A percentile compares a stretch with the other conserved stretches of the same genome.
Evolutionary conservation across 2,113 vertebrate species (phyloP).

Genomic region (Xenopus borealis): DNA sequence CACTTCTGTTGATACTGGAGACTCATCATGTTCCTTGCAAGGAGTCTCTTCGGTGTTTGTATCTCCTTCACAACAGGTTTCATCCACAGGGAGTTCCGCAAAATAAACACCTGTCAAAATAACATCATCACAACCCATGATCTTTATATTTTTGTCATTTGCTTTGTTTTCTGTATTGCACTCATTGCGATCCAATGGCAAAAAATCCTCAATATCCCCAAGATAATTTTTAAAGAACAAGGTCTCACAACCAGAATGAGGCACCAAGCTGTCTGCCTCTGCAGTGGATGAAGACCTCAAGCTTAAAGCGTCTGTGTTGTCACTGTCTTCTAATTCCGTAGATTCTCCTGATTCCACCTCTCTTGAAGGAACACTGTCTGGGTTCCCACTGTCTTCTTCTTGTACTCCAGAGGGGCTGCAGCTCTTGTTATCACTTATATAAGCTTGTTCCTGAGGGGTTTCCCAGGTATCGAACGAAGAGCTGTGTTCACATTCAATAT

Average conservation of each 20-base stretch:
- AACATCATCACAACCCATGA: constrained; percentile 21
- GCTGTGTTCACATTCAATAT: constrained; percentile 48
- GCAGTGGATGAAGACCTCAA: constrained; percentile 41
- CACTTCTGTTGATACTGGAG: constrained; percentile 31
- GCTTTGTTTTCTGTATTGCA: constrained; percentile 43
- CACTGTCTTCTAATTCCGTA: constrained; percentile 49
- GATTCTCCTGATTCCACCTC: constrained; percentile 58
- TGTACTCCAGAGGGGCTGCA: constrained; percentile 33
- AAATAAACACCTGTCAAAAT: constrained; percentile 19
- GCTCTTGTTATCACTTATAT: constrained; percentile 32
- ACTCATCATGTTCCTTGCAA: constrained; percentile 25
- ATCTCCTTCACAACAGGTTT: constrained; percentile 51
- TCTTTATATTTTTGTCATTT: constrained; percentile 39
- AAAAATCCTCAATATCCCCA: constrained; percentile 35
- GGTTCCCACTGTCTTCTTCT: constrained; percentile 31
- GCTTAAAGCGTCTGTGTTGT: constrained; percentile 49
- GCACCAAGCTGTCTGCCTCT: constrained; percentile 3
- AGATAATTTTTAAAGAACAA: constrained; percentile 33
- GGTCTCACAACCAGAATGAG: constrained; percentile 34
- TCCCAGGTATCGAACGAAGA: constrained; percentile 43
- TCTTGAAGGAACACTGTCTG: constrained; percentile 50
- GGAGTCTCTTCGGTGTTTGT: constrained; percentile 39
- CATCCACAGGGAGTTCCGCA: constrained; percentile 35
- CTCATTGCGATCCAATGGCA: constrained; percentile 28
- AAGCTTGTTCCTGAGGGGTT: constrained; percentile 37